Percentiles rank a stretch among this genome's conserved stretches.
phyloP scores from a whole-genome alignment of 2,888 invertebrate species.

The Torymus auratus region DNA sequence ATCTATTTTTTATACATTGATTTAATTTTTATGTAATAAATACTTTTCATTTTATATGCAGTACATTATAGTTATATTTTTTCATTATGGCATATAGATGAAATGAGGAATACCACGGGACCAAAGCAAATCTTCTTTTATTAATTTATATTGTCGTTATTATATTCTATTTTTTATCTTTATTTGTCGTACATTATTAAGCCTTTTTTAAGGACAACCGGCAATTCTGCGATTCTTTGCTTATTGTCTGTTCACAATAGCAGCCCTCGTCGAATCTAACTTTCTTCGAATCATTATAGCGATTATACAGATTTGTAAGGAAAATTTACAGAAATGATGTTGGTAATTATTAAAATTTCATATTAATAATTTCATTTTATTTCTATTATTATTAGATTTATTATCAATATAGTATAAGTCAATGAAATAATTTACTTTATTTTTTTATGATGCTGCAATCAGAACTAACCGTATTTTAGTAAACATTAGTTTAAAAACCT shows the following conservation, averaged over 20 bases:
- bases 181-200: constrained; percentile 48
- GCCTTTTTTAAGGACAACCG: constrained; percentile 55
- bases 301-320: constrained; percentile 41
- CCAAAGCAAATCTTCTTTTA: not conserved
- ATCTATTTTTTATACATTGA: not conserved
- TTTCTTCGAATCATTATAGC: constrained; percentile 45
- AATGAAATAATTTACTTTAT: not conserved
- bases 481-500: no score
- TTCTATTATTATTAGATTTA: not conserved
- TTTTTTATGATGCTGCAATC: no score
- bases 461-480: no score
- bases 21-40: constrained; percentile 12
- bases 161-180: constrained; percentile 19
- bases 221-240: constrained; percentile 68
- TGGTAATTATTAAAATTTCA: not conserved
- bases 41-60: constrained; percentile 7
- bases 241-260: constrained; percentile 77
- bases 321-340: constrained; percentile 24
- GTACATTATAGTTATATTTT: not conserved
- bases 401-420: not conserved
- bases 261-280: constrained; percentile 69
- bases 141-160: constrained; percentile 9
- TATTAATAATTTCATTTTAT: not conserved
- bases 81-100: not conserved
- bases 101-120: constrained; percentile 2